A percentile compares a stretch with the other conserved stretches of the same genome.
Conservation (phyloP, 2,797 vertebrate genomes). For the Gadopsis marmoratus region DNA sequence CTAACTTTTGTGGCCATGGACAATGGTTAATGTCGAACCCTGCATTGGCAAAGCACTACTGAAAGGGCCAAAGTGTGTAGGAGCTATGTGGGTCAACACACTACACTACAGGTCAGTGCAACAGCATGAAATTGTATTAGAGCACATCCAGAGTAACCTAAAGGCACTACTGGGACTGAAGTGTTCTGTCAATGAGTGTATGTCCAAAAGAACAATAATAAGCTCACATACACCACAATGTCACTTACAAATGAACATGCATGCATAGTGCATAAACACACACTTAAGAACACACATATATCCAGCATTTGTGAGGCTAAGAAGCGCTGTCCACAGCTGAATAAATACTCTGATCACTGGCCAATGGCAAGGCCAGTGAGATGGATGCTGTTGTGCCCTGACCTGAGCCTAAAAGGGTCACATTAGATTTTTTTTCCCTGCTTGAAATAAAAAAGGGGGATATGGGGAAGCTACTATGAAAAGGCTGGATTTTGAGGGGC, state of each 20-base stretch:
- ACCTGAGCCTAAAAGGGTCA: conserved; percentile 22
- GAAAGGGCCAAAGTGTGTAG: conserved; percentile 45
- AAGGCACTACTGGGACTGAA: conserved; percentile 48
- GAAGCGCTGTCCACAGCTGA: conserved; percentile 5
- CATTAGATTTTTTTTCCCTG: conserved; percentile 9
- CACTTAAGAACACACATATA: conserved; percentile 4
- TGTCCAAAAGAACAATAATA: conserved; percentile 51
- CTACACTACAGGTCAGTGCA: conserved; percentile 62
- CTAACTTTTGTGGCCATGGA: too few species aligned
- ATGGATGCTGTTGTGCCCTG: conserved; percentile 2
- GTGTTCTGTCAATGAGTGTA: conserved; percentile 36
- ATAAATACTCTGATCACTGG: conserved; percentile 29
- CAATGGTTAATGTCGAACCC: too few species aligned
- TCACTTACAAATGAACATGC: conserved; percentile 26
- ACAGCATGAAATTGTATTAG: conserved; percentile 73
- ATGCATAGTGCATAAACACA: conserved; percentile 8
- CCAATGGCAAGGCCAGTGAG: conserved; percentile 22
- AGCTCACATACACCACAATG: conserved; percentile 23
- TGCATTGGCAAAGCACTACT: conserved; percentile 24
- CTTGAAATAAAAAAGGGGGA: conserved; percentile 5
- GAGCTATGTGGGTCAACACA: conserved; percentile 65
- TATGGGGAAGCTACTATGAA: neutral
- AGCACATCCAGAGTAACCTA: conserved; percentile 49
- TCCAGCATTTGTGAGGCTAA: neutral
- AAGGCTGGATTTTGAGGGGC: conserved; percentile 6